Conservation (phyloP, 2,797 vertebrate genomes). For the Melanotaenia trifasciata region DNA sequence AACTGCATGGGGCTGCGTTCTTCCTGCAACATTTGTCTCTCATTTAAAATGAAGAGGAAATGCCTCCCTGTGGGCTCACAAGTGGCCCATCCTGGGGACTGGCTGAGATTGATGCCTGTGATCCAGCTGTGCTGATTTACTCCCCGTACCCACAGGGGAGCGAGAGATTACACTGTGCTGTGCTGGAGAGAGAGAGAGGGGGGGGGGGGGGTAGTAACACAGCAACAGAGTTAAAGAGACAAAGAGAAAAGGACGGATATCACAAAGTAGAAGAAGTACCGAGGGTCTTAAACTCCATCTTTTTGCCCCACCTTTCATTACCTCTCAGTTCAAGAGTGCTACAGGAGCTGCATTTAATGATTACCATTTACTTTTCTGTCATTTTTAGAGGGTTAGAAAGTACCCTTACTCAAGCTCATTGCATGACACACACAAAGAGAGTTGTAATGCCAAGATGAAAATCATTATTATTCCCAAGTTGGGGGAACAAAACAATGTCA, state of each 20-base stretch:
- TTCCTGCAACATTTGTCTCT: slow-evolving; percentile 79
- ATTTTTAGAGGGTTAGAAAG: slow-evolving; percentile 29
- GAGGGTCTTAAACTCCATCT: slow-evolving; percentile 66
- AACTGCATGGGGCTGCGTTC: slow-evolving; percentile 32
- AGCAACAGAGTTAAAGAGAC: slow-evolving; percentile 29
- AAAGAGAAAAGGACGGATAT: slow-evolving; percentile 49
- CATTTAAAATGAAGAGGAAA: slow-evolving; percentile 78
- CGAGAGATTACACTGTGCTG: slow-evolving; percentile 80
- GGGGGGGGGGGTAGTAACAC: neutral
- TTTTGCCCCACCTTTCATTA: slow-evolving; percentile 67
- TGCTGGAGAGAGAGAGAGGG: slow-evolving; percentile 49
- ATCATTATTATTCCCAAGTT: slow-evolving; percentile 22
- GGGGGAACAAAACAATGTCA: slow-evolving; percentile 31
- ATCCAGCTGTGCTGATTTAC: slow-evolving; percentile 85
- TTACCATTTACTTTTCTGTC: slow-evolving; percentile 47
- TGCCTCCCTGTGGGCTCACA: slow-evolving; percentile 78
- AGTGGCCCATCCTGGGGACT: slow-evolving; percentile 80
- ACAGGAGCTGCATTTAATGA: slow-evolving; percentile 48
- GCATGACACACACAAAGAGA: slow-evolving; percentile 11
- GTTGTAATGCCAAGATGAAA: slow-evolving; percentile 19
- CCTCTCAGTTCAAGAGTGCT: slow-evolving; percentile 55
- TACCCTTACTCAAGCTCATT: slow-evolving; percentile 10
- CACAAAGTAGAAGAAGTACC: slow-evolving; percentile 65
- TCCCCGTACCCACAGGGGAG: slow-evolving; percentile 74
- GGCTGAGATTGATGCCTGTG: slow-evolving; percentile 84